Conservation (phyloP, 2,888 invertebrate genomes). For the Globia sparganii region DNA sequence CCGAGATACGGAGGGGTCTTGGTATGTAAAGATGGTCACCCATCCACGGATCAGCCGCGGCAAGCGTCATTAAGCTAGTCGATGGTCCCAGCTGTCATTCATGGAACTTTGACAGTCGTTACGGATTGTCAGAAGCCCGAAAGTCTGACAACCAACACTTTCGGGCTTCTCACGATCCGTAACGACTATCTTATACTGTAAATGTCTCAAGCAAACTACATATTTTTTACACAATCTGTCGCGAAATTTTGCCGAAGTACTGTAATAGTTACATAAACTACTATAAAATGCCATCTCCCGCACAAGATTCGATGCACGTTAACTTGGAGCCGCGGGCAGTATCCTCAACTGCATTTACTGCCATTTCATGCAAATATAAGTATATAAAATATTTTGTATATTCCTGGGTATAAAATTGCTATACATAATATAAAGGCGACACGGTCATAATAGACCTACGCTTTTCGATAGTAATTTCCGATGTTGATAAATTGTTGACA, state of each 20-base stretch:
- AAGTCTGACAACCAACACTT: no score
- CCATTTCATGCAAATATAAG: conserved; percentile 36
- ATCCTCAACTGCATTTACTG: conserved; percentile 29
- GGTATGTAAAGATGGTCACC: no score
- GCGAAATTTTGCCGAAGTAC: background rate
- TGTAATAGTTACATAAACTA: conserved; percentile 8
- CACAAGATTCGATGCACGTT: conserved; percentile 47
- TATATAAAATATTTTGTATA: conserved; percentile 24
- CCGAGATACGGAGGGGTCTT: no score
- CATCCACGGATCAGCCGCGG: no score
- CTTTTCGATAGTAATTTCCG: conserved; percentile 27
- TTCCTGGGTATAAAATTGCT: conserved; percentile 2
- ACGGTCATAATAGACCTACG: background rate
- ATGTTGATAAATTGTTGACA: conserved; percentile 8
- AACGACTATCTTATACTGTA: background rate
- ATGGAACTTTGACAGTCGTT: no score
- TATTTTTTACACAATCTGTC: background rate
- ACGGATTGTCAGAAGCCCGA: no score
- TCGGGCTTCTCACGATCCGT: no score
- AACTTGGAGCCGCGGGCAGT: conserved; percentile 21
- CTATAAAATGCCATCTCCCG: conserved; percentile 23
- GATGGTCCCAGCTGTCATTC: no score
- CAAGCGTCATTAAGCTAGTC: no score
- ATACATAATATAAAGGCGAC: conserved; percentile 1
- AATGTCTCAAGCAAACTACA: background rate